A percentile compares a stretch with the other conserved stretches of the same genome.
These are phyloP conservation scores for Ligdia adustata DNA, from an alignment of 2,888 invertebrate genomes.

Conservation along the genomic window DNA sequence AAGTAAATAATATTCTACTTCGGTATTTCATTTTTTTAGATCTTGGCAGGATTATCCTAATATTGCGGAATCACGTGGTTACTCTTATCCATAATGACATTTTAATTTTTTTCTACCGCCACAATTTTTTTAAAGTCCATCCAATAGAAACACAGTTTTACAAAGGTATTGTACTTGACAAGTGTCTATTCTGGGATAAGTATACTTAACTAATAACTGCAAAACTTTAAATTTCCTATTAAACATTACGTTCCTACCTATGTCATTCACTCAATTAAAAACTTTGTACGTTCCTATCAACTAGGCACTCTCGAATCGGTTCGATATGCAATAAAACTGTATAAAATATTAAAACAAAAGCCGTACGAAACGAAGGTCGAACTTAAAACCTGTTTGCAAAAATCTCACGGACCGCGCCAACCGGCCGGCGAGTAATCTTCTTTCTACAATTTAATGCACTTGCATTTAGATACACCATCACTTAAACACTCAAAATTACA, in stretches of 20 bases:
- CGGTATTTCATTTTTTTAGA: no score
- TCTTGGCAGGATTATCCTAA: no score
- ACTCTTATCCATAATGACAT: background rate
- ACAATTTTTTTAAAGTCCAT: no score
- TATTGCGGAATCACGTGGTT: background rate
- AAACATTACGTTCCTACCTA: background rate
- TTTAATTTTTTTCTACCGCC: background rate
- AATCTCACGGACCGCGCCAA: slow-evolving; percentile 64
- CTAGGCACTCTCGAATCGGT: slow-evolving; percentile 38
- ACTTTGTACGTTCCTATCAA: slow-evolving; percentile 3
- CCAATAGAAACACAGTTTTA: no score
- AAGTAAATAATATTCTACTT: no score
- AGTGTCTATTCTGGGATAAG: no score
- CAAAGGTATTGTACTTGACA: no score
- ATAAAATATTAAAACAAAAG: slow-evolving; percentile 37
- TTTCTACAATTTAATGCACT: slow-evolving; percentile 44
- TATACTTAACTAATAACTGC: no score
- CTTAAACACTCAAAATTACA: slow-evolving; percentile 11
- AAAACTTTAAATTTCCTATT: no score
- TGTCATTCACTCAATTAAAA: background rate
- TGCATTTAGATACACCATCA: slow-evolving; percentile 14
- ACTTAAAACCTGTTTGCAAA: slow-evolving; percentile 66
- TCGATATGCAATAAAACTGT: slow-evolving; percentile 47
- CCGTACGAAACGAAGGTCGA: slow-evolving; percentile 52
- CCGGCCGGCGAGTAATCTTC: slow-evolving; percentile 57